Conservation (phyloP, 2,888 invertebrate genomes). For the Meiosimyza decipiens region DNA sequence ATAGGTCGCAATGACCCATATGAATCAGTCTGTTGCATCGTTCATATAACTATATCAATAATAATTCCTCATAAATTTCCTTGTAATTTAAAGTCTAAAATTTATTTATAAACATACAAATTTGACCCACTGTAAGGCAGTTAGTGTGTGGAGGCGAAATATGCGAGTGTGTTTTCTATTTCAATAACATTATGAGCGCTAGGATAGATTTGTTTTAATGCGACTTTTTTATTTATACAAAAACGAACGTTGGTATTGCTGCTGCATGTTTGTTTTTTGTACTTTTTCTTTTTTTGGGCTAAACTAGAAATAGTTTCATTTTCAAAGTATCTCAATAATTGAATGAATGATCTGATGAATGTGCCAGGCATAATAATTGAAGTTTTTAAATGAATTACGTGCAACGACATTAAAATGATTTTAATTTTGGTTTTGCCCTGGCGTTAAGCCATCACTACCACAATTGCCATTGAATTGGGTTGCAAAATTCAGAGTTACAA, state of each 20-base stretch:
- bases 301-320: conserved; percentile 7
- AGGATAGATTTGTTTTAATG: conserved; percentile 23
- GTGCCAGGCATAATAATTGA: conserved; percentile 32
- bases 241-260: background rate
- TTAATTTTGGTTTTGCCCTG: background rate
- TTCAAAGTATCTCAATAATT: conserved; percentile 22
- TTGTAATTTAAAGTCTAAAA: too few relatives aligned
- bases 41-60: too few relatives aligned
- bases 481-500: too few relatives aligned
- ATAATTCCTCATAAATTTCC: too few relatives aligned
- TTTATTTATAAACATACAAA: background rate
- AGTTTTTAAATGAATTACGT: conserved; percentile 35
- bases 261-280: background rate
- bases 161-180: conserved; percentile 23
- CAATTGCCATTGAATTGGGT: too few relatives aligned
- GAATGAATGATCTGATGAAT: conserved; percentile 31
- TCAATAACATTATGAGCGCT: conserved; percentile 23
- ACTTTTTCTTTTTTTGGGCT: background rate
- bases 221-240: conserved; percentile 3
- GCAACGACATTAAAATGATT: conserved; percentile 31
- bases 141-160: too few relatives aligned
- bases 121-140: background rate
- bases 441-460: background rate
- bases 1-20: too few relatives aligned
- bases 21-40: too few relatives aligned